phyloP scores from a whole-genome alignment of 2,113 vertebrate genomes.

The Oncorhynchus masou region DNA sequence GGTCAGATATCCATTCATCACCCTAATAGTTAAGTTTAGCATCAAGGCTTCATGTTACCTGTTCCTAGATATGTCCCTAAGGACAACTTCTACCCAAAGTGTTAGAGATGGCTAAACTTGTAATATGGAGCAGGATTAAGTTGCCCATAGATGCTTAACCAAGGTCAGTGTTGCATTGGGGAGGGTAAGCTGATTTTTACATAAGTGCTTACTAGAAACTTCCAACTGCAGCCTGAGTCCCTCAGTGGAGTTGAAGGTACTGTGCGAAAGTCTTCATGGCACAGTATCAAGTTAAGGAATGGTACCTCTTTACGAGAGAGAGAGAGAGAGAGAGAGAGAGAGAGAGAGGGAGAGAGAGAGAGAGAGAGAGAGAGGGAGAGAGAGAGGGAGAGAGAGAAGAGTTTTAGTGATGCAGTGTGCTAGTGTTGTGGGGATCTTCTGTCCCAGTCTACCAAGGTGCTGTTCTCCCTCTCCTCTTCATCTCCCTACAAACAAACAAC shows the following conservation, averaged over 20 bases:
- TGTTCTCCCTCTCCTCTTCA: slow-evolving; percentile 47
- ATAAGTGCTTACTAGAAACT: slow-evolving; percentile 44
- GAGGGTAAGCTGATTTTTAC: slow-evolving; percentile 24
- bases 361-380: slow-evolving; percentile 48
- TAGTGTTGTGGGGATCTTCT: slow-evolving; percentile 45
- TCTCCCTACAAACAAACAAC: slow-evolving; percentile 46
- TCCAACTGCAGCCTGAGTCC: slow-evolving; percentile 33
- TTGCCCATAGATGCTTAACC: no score
- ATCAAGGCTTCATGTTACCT: not conserved
- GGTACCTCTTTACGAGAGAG: slow-evolving; percentile 64
- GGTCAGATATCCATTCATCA: slow-evolving; percentile 17
- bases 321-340: slow-evolving; percentile 64
- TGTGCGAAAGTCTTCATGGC: slow-evolving; percentile 47
- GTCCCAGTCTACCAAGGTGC: slow-evolving; percentile 29
- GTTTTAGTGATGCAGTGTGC: slow-evolving; percentile 20
- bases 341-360: slow-evolving; percentile 12
- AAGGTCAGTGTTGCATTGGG: no score
- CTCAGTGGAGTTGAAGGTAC: not conserved
- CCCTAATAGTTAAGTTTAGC: slow-evolving; percentile 11
- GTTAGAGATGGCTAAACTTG: slow-evolving; percentile 24
- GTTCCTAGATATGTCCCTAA: slow-evolving; percentile 37
- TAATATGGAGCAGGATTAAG: slow-evolving; percentile 1
- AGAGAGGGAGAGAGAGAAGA: slow-evolving; percentile 63
- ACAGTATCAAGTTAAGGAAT: slow-evolving; percentile 61
- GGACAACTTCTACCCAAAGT: slow-evolving; percentile 51